Evolutionary conservation across 2,888 invertebrate species (phyloP), one percentile per base, ranked within the genome.

Genomic region (Deilephila elpenor): DNA sequence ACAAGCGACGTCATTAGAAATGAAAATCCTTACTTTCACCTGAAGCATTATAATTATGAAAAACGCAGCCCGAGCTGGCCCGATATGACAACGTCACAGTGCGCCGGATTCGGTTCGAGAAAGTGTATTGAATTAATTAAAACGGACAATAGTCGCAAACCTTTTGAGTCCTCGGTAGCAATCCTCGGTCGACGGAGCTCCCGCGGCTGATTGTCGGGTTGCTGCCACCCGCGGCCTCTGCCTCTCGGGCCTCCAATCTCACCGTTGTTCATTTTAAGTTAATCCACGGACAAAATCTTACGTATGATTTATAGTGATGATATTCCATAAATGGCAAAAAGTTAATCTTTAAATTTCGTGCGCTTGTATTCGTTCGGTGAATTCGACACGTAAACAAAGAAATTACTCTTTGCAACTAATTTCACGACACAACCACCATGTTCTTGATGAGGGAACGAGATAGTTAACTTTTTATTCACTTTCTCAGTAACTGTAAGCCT

Each of bases 301-400:
- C 75, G 78, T 79, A 78, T 75, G 82, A 79, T 82, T 83, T 83
- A 80, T 84, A 44, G 80, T 79, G 84, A 86, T 81, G 77, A 82
- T 87, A 86, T 91, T 89, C 90, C 92, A 93, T 93, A 92, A 83
- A 92, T 86, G 80, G 81, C 73, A 79, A 78, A 67, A 81, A 84
- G 77, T 75, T 76, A 62, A 76, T 79, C 75, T 74, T 77, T 75
- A 74, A 77, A 73, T 78, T 72, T 78, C 73, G 71, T 78, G 78
- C 72, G 81, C 77, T 79, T 78, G 77, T 74, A 74, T 71, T 83
- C 80, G 80, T 83, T 85, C 80, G 78, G 81, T 78, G 77, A 85
- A 86, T 87, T 89, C 90, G 92, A 93, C 94, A 94, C 94, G 94
- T 94, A 94, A 94, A 94, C 94, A 94, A 93, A 93, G 93, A 89